phyloP scores from a whole-genome alignment of 2,797 vertebrate species.

The Halcyon smyrnensis region DNA sequence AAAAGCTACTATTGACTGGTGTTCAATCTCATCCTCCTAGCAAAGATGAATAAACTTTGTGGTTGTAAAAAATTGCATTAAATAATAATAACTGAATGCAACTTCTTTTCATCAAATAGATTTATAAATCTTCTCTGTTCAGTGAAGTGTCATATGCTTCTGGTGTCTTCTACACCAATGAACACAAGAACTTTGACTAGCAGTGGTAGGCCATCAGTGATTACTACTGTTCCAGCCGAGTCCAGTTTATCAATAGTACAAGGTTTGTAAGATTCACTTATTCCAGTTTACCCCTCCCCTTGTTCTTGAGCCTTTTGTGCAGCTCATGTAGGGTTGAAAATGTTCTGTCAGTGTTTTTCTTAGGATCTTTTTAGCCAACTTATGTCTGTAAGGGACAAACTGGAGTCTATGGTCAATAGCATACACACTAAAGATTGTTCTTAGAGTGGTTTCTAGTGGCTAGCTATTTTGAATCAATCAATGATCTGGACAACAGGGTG shows the following conservation, averaged over 20 bases:
- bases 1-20: background rate
- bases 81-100: background rate
- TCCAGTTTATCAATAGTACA: slow-evolving; percentile 6
- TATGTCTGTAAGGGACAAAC: background rate
- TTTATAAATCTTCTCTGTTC: background rate
- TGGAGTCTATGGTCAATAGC: slow-evolving; percentile 26
- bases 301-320: slow-evolving; percentile 37
- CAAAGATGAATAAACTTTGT: background rate
- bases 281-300: slow-evolving; percentile 6
- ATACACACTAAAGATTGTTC: background rate
- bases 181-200: background rate
- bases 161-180: background rate
- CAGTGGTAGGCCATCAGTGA: background rate
- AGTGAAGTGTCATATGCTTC: background rate
- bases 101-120: background rate
- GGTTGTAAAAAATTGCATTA: background rate
- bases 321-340: slow-evolving; percentile 5
- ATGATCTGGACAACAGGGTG: background rate
- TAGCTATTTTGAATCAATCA: background rate
- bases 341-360: background rate
- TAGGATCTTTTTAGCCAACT: background rate
- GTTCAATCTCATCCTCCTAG: background rate
- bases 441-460: background rate
- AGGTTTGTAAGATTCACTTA: background rate
- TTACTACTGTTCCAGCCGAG: slow-evolving; percentile 13